Conservation (phyloP, 2,113 vertebrate species). For the Macaca mulatta region DNA sequence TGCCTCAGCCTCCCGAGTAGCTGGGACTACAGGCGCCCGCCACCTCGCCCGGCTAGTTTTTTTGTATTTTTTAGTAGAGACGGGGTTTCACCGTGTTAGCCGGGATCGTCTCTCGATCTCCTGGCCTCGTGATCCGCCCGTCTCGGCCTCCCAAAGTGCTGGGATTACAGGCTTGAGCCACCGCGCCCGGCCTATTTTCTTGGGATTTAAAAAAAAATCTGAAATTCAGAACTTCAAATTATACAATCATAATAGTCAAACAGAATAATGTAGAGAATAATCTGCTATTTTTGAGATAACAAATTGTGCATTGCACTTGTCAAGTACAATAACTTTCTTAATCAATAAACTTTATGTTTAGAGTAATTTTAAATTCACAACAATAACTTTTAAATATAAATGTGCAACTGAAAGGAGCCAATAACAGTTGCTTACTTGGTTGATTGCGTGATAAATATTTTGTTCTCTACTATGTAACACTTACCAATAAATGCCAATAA, state of each 20-base stretch:
- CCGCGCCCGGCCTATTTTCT: too few relatives aligned
- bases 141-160: too few relatives aligned
- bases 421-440: slow-evolving; percentile 51
- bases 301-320: neutral
- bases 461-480: slow-evolving; percentile 71
- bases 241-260: neutral
- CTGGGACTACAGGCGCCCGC: too few relatives aligned
- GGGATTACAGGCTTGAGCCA: too few relatives aligned
- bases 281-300: neutral
- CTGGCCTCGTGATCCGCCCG: too few relatives aligned
- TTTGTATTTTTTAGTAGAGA: too few relatives aligned
- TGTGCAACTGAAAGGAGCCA: slow-evolving; percentile 58
- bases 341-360: slow-evolving; percentile 31
- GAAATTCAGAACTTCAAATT: slow-evolving; percentile 19
- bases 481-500: slow-evolving; percentile 71
- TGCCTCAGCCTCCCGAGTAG: too few relatives aligned
- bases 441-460: slow-evolving; percentile 76
- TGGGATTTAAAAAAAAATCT: slow-evolving; percentile 20
- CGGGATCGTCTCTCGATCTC: too few relatives aligned
- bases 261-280: neutral
- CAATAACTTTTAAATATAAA: slow-evolving; percentile 39
- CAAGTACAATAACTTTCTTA: neutral
- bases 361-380: neutral
- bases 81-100: too few relatives aligned
- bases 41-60: too few relatives aligned